Evolutionary conservation across 2,797 vertebrate genomes (phyloP).

Genomic region (Amazona ochrocephala): DNA sequence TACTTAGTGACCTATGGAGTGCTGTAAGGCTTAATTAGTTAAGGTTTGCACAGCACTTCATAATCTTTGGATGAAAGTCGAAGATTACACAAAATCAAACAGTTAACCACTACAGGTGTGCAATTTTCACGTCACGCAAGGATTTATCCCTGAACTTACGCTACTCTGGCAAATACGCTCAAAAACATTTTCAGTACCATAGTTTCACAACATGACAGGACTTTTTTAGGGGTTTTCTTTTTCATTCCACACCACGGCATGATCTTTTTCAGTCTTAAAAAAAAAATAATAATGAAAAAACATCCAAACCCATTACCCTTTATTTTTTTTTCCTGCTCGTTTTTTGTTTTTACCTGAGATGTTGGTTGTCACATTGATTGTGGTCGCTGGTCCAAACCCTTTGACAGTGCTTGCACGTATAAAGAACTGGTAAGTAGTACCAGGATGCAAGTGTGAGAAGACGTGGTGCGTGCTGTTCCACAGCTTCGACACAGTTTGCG

Average conservation of each 20-base stretch:
- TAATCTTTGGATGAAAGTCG: neutral
- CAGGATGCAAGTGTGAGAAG: slow-evolving; percentile 93
- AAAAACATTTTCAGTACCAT: neutral
- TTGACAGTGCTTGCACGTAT: slow-evolving; percentile 94
- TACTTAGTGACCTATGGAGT: neutral
- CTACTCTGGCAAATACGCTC: neutral
- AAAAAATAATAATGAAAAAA: neutral
- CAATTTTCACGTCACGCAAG: neutral
- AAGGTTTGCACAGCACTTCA: neutral
- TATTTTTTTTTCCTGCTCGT: neutral
- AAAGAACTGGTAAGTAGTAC: slow-evolving; percentile 95
- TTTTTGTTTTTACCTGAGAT: slow-evolving; percentile 87
- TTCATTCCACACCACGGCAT: neutral
- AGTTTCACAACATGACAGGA: neutral
- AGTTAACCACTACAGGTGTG: neutral
- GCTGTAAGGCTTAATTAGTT: slow-evolving; percentile 17
- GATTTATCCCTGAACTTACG: neutral
- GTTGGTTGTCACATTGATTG: slow-evolving; percentile 96
- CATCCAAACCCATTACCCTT: neutral
- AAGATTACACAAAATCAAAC: neutral
- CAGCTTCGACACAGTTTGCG: slow-evolving; percentile 87
- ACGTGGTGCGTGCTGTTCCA: slow-evolving; percentile 92
- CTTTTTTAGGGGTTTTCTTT: neutral
- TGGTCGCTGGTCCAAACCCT: slow-evolving; percentile 91
- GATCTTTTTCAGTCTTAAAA: neutral